These are phyloP conservation scores for Pitta sordida DNA, from an alignment of 2,113 vertebrate species.

Conservation along the genomic window DNA sequence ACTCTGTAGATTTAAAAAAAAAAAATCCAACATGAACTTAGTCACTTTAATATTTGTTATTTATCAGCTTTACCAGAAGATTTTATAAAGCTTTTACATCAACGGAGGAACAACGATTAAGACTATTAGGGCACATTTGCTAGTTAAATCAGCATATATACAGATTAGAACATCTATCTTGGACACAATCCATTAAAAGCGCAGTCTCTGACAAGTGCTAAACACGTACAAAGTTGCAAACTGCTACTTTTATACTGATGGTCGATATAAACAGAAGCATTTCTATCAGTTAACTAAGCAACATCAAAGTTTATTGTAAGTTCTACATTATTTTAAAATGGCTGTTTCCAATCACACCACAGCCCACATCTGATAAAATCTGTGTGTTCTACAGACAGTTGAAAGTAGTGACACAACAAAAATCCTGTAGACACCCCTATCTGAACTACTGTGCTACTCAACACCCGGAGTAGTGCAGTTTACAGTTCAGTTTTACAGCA, in stretches of 20 bases:
- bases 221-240: neutral
- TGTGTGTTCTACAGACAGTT: accelerated
- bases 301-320: neutral
- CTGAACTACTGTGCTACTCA: neutral
- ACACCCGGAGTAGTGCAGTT: neutral
- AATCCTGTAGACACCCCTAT: accelerated
- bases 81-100: neutral
- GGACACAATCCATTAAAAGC: neutral
- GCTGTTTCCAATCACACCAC: neutral
- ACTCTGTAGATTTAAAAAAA: conserved; percentile 45
- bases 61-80: no score
- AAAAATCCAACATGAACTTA: neutral
- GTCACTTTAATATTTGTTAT: neutral
- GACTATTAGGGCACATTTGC: neutral
- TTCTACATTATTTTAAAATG: neutral
- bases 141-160: neutral
- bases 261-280: neutral
- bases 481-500: neutral
- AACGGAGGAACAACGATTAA: neutral
- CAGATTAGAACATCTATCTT: neutral
- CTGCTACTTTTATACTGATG: neutral
- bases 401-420: neutral
- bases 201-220: neutral
- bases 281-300: neutral
- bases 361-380: neutral